Evolutionary conservation across 2,888 invertebrate genomes (phyloP), one percentile per base, ranked within the genome.

Genomic region (Anoncus sp.): DNA sequence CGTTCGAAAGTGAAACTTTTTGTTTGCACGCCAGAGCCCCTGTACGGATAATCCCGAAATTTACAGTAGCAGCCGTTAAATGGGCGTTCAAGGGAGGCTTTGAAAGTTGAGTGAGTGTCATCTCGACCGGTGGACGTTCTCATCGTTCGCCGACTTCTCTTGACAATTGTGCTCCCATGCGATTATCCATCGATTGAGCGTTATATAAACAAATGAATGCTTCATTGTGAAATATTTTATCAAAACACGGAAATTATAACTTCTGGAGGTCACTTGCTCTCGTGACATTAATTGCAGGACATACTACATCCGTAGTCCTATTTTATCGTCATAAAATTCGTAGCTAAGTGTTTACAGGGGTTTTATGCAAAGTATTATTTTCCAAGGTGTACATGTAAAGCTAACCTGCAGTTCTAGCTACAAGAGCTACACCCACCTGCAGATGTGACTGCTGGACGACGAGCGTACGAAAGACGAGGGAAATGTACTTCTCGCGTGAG

Each of bases 1-100:
- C 82, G 85, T 88, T 85, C 83, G 87, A 87, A 89, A 89, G 88
- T 87, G 87, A 89, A 89, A 90, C 89, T 89, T 89, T n/a, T 86
- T 88, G 89, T 88, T 89, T 88, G 88, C 87, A 87, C 86, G 86
- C 85, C 86, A 85, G 86, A 86, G 85, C 83, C 70, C 47, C 47
- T 40, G 70, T 49, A 71, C 86, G 83, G 86, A 85, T 89, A 89
- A 89, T 89, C 89, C 88, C 77, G 85, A 88, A 88, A 88, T 88
- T 89, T 88, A 87, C 87, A 84, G 83, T 78, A 71, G 70, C 71
- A 49, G 55, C 78, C 67, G 74, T 74, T 79, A 79, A 79, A 76
- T 76, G 79, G 78, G 75, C 73, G 67, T 76, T 79, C 69, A 70
- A 81, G 79, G n/a, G 78, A 18, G 40, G 75, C 72, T 73, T 79